Evolutionary conservation across 2,113 vertebrate species (phyloP), one percentile per base, ranked within the genome.

Genomic region (Martes martes): DNA sequence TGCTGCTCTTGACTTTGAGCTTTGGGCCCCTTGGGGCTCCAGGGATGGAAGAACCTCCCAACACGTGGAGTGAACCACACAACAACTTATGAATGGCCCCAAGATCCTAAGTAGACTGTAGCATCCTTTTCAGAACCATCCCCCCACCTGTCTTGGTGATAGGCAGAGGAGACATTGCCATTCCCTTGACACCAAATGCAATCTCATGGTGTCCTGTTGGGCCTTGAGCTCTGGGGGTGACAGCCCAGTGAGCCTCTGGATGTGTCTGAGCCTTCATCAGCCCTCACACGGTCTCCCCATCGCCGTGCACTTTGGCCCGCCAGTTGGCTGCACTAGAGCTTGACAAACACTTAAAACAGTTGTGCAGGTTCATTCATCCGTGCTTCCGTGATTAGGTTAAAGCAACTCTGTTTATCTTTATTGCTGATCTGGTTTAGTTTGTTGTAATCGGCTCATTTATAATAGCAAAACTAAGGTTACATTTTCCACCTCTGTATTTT

Each of bases 331-430:
- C 52, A 14, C 47, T 67, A 76, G 95, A 83, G 39, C 78, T 85
- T 95, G 69, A 90, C 63, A 1, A 73, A 89, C 74, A 80, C 80
- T 89, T 84, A n/a, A 92, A 89, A 76, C 50, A 89, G 61, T 98
- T 98, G 97, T 98, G 85, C 90, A 57, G 55, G 91, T 47, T 88
- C 97, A 52, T 87, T 98, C 97, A 96, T 97, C 98, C 97, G 8
- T 98, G 89, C 83, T 57, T 95, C 89, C 97, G 92, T 92, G 98
- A 98, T 85, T 93, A 96, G 91, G 79, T n/a, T 79, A 96, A 91
- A 97, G 97, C 91, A 81, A 21, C 96, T 97, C 63, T 0, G 31
- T 91, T 98, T 98, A 98, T 98, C 98, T 98, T 97, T 97, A 97
- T 91, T 18, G 2, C 74, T 96, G 57, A 98, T 98, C 98, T 98